Evolutionary conservation across 2,113 vertebrate species (phyloP), one percentile per base, ranked within the genome.

Genomic region (Poecilia latipinna): DNA sequence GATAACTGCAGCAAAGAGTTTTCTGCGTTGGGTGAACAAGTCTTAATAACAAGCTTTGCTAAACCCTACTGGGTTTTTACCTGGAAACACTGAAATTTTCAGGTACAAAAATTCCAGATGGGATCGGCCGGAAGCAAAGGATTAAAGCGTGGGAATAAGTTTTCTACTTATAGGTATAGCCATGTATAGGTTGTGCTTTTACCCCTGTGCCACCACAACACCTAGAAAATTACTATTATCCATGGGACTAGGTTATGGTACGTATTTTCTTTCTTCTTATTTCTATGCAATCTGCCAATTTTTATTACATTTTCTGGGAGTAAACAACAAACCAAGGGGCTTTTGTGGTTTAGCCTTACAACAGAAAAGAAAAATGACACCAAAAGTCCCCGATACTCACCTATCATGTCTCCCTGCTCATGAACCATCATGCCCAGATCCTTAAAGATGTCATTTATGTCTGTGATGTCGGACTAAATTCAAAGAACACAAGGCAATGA

Each of bases 391-490:
- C 19, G 5, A 65, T 1, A 13, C 96, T 96, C 95, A 98, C 98
- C 98, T 86, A 99, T 98, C 87, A 98, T 88, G 86, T 98, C 97
- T 75, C 98, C 98, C 89, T 99, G 98, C 64, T 99, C 98, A 29
- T 99, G 97, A 82, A 99, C 96, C 97, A 99, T 98, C 95, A 97
- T 93, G 51, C 96, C 98, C 91, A 99, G 91, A 86, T 99, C 97
- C 94, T 98, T 99, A 93, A 99, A 99, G 92, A 99, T 99, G 95
- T 98, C 97, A 76, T 99, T 99, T 78, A 99, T 97, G 81, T 97
- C 96, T 91, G 95, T 94, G 90, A 99, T 99, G 93, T 99, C 97
- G 74, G 97, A 94, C 98, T 99, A 91, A 65, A 90, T n/a, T 86
- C 37, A 33, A 60, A 80, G 62, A 84, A 72, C 37, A 88, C 5